Base-by-base conservation (phyloP, 2,888 invertebrate genomes). In the Clostera curtula region DNA sequence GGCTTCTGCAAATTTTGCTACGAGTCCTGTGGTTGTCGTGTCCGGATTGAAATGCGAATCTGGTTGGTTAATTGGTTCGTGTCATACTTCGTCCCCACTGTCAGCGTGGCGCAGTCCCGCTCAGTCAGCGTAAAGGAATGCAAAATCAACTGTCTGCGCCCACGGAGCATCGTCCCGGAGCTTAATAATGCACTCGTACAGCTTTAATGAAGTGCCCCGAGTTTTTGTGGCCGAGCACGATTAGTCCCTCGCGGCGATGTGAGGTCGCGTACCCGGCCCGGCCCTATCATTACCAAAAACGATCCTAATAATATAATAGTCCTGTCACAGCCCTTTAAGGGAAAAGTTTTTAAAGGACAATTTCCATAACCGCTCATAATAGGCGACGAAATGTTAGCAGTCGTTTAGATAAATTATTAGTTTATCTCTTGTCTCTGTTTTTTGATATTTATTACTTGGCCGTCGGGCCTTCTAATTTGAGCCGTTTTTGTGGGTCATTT, bases 271-370 rank as follows among this genome's bases (percentile, higher is more conserved):
- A 61, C 58, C 58, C n/a, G n/a, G n/a, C n/a, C 52, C 64, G 61
- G 54, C 75, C 77, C 82, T 79, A 71, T 82, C 69, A 82, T 83
- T 83, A 82, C 70, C 55, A 62, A 76, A 72, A 82, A 73, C 73
- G 80, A 60, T 77, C 71, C 75, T 82, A 82, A 83, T 82, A 80
- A 74, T 77, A 77, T 83, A 83, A 83, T 80, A 74, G 72, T 68
- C 73, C 73, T 82, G 82, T 83, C 80, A 76, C 77, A 80, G 66
- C 64, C 72, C 65, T 73, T 61, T 50, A 55, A 54, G 43, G 60
- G 63, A 66, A 74, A 65, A 64, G 58, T 62, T 64, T 60, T 57
- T 61, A 68, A 73, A 63, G 70, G 82, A 80, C 80, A 80, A 80
- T 77, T 73, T 79, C 60, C 66, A 47, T 65, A 56, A 63, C 49